Evolutionary conservation across 2,113 vertebrate species (phyloP), one percentile per base, ranked within the genome.

Genomic region (Rhabdomys dilectus): DNA sequence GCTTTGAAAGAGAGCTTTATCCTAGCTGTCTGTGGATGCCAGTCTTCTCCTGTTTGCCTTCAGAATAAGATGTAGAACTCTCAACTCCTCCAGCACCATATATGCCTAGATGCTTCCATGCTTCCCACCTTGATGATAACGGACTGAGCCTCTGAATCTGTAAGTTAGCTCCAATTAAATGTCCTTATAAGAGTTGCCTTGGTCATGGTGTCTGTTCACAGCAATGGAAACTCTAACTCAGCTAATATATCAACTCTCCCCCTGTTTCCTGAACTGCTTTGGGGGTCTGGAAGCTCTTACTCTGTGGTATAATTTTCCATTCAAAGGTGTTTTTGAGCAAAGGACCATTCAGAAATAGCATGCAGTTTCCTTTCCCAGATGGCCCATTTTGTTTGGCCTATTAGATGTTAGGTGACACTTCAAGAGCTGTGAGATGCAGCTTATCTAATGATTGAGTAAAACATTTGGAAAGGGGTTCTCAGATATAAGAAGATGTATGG

Each of bases 401-500:
- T 58, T 19, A 87, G n/a, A 91, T 80, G 81, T 29, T 60, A 70
- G 45, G n/a, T 87, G 70, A 60, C 22, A 16, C 7, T 36, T 75
- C 72, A 64, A 56, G 15, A 58, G 7, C 78, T 53, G 7, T 60
- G 60, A 64, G 34, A 7, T 19, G 82, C 17, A 84, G 34, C 1
- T 72, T 88, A 56, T 19, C 16, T 77, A 62, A 29, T 2, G 45
- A 29, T 86, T 82, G n/a, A 93, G n/a, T 72, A n/a, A 93, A 31
- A 45, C 16, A 19, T 60, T 78, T 88, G 45, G 36, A 68, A 93
- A 89, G 60, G 72, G 66, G 91, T 95, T 85, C 53, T 89, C 26
- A 58, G 36, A 24, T 51, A 31, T 1, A 34, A 68, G 76, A 93
- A 58, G 56, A 73, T 72, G 51, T 5, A 64, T n/a, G 3, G 62